Conservation (phyloP, 2,797 vertebrate species). For the Leucoraja ocellata region DNA sequence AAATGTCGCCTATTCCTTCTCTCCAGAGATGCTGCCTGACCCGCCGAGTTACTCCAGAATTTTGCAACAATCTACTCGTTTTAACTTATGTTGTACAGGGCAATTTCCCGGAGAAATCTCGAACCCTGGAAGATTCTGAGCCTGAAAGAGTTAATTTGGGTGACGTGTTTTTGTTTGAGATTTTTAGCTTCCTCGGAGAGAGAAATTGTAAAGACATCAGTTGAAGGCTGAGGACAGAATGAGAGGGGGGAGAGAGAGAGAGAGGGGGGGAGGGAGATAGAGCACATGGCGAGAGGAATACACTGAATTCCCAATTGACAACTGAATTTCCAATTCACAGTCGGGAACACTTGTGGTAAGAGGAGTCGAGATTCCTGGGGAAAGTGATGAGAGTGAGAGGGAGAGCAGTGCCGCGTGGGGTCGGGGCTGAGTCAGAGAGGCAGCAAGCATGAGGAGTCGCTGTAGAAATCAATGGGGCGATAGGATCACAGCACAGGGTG, state of each 20-base stretch:
- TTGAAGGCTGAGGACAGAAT: neutral
- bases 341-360: neutral
- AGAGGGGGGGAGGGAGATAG: too few species aligned
- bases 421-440: neutral
- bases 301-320: neutral
- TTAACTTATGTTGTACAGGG: neutral
- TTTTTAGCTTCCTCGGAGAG: slow-evolving; percentile 8
- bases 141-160: slow-evolving; percentile 21
- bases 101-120: neutral
- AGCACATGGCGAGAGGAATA: neutral
- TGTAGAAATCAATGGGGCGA: too few species aligned
- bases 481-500: neutral
- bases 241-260: too few species aligned
- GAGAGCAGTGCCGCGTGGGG: neutral
- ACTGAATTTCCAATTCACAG: too few species aligned
- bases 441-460: neutral
- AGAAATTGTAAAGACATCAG: neutral
- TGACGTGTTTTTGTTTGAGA: neutral
- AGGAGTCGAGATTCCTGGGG: neutral
- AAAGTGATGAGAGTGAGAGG: neutral
- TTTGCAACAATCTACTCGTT: too few species aligned
- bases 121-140: neutral
- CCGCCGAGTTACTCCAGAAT: too few species aligned
- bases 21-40: too few species aligned
- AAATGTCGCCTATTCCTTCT: too few species aligned